phyloP scores from a whole-genome alignment of 2,797 vertebrate genomes.

The Fringilla coelebs region DNA sequence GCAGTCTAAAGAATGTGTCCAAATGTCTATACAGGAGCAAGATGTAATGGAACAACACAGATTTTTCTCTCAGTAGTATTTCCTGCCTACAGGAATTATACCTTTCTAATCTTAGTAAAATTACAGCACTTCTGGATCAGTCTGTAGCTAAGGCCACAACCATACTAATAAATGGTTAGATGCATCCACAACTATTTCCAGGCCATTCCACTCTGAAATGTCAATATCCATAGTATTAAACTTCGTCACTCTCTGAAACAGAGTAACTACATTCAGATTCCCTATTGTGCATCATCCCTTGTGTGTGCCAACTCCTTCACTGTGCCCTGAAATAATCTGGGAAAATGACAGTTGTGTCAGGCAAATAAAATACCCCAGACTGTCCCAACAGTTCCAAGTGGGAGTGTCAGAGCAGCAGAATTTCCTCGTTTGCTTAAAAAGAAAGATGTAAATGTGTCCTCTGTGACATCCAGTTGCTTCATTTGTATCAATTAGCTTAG shows the following conservation, averaged over 20 bases:
- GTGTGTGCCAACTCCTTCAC: neutral
- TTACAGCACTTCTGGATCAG: neutral
- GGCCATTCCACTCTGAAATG: neutral
- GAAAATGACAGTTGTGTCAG: neutral
- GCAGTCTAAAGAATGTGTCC: neutral
- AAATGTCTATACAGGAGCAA: neutral
- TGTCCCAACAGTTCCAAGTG: neutral
- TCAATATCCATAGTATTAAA: neutral
- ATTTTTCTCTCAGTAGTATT: neutral
- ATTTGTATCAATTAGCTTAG: neutral
- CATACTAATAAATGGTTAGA: neutral
- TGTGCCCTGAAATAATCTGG: neutral
- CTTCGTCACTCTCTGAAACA: neutral
- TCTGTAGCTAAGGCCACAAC: neutral
- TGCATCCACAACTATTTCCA: neutral
- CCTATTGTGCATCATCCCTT: accelerated
- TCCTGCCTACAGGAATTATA: neutral
- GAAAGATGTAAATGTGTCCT: neutral
- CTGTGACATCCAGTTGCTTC: neutral
- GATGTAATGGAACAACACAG: neutral
- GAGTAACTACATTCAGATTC: neutral
- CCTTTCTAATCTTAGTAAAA: neutral
- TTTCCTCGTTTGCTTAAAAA: neutral
- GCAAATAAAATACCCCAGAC: neutral
- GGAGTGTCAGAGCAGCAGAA: neutral